Evolutionary conservation across 2,113 vertebrate species (phyloP), one percentile per base, ranked within the genome.

Genomic region (Leucopsar rothschildi): DNA sequence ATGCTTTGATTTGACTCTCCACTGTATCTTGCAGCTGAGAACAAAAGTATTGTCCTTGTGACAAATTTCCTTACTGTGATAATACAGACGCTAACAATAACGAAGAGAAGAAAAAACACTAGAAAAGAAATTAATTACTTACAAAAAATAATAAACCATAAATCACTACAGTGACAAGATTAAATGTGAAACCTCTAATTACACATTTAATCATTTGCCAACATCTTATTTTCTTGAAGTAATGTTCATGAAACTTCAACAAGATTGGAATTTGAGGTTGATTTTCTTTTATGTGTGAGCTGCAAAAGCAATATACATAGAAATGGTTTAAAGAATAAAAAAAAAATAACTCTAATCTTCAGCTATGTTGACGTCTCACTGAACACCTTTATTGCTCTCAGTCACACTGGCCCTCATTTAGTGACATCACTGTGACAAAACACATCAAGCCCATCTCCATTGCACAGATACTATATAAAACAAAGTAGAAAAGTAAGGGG

Each of bases 121-220:
- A 71, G 42, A 27, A 86, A 84, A 87, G 31, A 86, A 96, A 60
- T 83, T 40, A 33, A 71, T 86, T 92, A 89, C 75, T 96, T 73
- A 82, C 65, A 86, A 76, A 86, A 95, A 97, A 94, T 96, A 96
- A 97, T 96, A 96, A 96, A 77, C 63, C 75, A 86, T 90, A 95
- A 96, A 96, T 97, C 92, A 97, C 56, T 59, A 33, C 65, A 94
- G 70, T 72, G 91, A 92, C 80, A 93, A 76, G 61, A 91, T 77
- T 96, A 79, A 94, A 91, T 57, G 65, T 78, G 79, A 96, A 97
- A 92, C 79, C 84, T 93, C 93, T 97, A 97, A 97, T 96, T 97
- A 96, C 72, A 82, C 63, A 85, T 94, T 93, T 92, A 96, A 95
- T 96, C 63, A 95, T 94, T 95, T 91, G 77, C 85, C 64, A 84